phyloP scores from a whole-genome alignment of 2,888 invertebrate genomes.

The Ennomos erosarius region DNA sequence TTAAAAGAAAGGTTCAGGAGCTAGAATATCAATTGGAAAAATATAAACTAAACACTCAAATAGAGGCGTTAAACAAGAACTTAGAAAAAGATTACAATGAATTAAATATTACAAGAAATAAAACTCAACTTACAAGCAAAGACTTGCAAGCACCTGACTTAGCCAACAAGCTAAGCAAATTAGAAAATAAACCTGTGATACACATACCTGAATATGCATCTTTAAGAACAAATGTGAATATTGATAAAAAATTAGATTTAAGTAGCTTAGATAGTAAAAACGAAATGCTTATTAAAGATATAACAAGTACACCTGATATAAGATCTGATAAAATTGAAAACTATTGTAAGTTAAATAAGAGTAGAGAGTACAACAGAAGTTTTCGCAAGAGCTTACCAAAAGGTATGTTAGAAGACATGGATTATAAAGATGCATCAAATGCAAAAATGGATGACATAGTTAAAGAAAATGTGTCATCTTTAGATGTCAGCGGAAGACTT shows the following conservation, averaged over 20 bases:
- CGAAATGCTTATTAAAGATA: constrained; percentile 58
- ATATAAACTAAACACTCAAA: constrained; percentile 66
- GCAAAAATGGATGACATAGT: constrained; percentile 44
- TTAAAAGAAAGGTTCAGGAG: constrained; percentile 69
- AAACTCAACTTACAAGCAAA: constrained; percentile 60
- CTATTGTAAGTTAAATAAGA: constrained; percentile 83
- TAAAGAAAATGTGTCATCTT: constrained; percentile 40
- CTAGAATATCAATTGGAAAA: constrained; percentile 74
- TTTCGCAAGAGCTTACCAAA: constrained; percentile 50
- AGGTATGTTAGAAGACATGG: constrained; percentile 46
- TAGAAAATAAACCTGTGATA: constrained; percentile 75
- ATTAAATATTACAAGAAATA: constrained; percentile 53
- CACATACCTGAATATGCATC: constrained; percentile 72
- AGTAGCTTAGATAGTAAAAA: constrained; percentile 67
- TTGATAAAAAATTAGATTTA: constrained; percentile 68
- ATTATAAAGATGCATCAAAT: constrained; percentile 39
- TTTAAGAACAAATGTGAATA: constrained; percentile 74
- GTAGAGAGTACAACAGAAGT: constrained; percentile 71
- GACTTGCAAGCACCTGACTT: constrained; percentile 65
- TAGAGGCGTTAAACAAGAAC: constrained; percentile 68
- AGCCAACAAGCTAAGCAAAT: constrained; percentile 59
- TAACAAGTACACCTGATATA: constrained; percentile 60
- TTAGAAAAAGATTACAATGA: constrained; percentile 60
- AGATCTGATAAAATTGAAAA: constrained; percentile 83
- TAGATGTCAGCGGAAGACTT: constrained; percentile 37